Evolutionary conservation across 2,888 invertebrate species (phyloP).

Genomic region (Sesia bembeciformis): DNA sequence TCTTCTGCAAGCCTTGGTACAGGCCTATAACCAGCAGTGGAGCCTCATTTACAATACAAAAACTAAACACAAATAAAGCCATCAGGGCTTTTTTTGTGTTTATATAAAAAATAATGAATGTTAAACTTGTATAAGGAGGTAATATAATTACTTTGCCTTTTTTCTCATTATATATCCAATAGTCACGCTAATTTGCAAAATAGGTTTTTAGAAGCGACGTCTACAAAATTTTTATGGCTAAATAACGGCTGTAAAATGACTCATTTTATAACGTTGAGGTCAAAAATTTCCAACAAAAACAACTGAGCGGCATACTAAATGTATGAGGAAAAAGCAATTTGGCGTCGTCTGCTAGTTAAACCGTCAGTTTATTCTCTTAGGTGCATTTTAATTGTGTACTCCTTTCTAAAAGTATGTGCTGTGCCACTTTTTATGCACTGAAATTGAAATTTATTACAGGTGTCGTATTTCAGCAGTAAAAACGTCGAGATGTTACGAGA

Average conservation of each 20-base stretch:
- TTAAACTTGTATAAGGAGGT: too few species aligned
- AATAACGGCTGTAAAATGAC: slow-evolving; percentile 55
- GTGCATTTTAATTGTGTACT: slow-evolving; percentile 47
- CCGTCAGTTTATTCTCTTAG: slow-evolving; percentile 27
- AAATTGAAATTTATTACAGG: not conserved
- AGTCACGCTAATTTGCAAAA: not conserved
- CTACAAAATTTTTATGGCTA: slow-evolving; percentile 49
- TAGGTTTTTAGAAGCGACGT: slow-evolving; percentile 15
- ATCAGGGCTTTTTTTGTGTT: too few species aligned
- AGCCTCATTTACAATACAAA: too few species aligned
- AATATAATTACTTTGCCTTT: too few species aligned
- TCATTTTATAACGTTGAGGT: slow-evolving; percentile 49
- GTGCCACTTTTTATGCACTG: not conserved
- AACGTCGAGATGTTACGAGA: too few species aligned
- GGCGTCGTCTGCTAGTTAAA: slow-evolving; percentile 27
- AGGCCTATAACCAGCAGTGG: too few species aligned
- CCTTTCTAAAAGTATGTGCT: slow-evolving; percentile 31
- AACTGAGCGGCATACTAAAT: slow-evolving; percentile 46
- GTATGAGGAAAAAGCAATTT: slow-evolving; percentile 43
- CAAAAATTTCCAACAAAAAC: slow-evolving; percentile 47
- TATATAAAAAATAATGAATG: too few species aligned
- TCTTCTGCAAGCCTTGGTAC: too few species aligned
- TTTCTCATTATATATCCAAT: too few species aligned
- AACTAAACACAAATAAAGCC: too few species aligned
- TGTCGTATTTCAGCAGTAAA: not conserved